phyloP scores from a whole-genome alignment of 2,113 vertebrate species.

The Tylochromis polylepis region DNA sequence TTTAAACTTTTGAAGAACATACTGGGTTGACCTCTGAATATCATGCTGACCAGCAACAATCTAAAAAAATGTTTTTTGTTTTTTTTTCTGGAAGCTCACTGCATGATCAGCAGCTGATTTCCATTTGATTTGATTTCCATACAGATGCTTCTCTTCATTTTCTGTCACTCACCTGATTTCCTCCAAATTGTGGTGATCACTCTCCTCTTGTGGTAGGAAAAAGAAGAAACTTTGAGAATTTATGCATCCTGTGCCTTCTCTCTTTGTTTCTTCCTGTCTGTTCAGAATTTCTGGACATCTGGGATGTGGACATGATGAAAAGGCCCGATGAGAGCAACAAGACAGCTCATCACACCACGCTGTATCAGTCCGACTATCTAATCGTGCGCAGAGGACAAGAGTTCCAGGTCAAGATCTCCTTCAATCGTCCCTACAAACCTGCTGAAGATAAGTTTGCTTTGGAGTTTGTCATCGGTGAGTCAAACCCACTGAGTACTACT shows the following conservation, averaged over 20 bases:
- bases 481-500: background rate
- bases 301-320: conserved; percentile 75
- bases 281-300: conserved; percentile 81
- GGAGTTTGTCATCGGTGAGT: conserved; percentile 91
- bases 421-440: conserved; percentile 80
- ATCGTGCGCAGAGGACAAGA: conserved; percentile 87
- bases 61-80: fast-evolving
- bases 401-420: conserved; percentile 82
- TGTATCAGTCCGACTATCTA: conserved; percentile 72
- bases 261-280: background rate
- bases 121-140: background rate
- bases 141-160: background rate
- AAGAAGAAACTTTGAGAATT: background rate
- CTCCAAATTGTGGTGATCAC: background rate
- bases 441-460: conserved; percentile 80
- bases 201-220: background rate
- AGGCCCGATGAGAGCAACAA: conserved; percentile 75
- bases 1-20: background rate
- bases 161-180: background rate
- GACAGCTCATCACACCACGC: conserved; percentile 78
- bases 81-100: background rate
- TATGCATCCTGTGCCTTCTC: background rate
- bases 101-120: background rate
- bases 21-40: background rate
- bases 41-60: background rate